These are phyloP conservation scores for Macrophya annulata DNA, from an alignment of 2,888 invertebrate species.

Conservation along the genomic window DNA sequence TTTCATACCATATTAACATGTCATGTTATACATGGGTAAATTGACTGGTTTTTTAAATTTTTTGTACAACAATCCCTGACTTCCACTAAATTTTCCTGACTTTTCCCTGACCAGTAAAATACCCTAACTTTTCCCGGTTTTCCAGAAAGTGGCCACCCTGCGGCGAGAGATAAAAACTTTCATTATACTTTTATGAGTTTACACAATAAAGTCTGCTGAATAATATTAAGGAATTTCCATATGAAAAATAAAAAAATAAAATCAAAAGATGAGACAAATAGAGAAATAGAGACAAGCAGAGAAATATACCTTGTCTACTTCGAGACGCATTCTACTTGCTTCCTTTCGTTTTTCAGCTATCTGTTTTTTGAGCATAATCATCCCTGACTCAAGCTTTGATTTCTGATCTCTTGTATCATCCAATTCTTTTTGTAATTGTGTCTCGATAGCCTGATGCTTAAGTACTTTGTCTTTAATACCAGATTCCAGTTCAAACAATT, in stretches of 20 bases:
- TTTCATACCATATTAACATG: too few relatives aligned
- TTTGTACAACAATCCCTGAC: too few relatives aligned
- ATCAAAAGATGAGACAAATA: conserved; percentile 55
- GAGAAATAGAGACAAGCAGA: too few relatives aligned
- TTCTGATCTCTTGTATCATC: conserved; percentile 81
- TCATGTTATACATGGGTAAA: too few relatives aligned
- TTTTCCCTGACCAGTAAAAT: too few relatives aligned
- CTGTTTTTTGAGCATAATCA: conserved; percentile 83
- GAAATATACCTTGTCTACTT: conserved; percentile 84
- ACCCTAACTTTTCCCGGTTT: too few relatives aligned
- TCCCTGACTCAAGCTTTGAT: conserved; percentile 86
- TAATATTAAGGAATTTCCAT: too few relatives aligned
- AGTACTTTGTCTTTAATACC: conserved; percentile 69
- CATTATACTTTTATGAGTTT: not conserved
- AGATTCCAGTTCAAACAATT: conserved; percentile 69
- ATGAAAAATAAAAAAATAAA: not conserved
- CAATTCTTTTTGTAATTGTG: conserved; percentile 81
- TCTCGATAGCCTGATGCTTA: conserved; percentile 80
- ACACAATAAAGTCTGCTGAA: not conserved
- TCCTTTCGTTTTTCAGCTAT: conserved; percentile 82
- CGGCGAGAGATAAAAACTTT: not conserved
- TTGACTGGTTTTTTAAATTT: too few relatives aligned
- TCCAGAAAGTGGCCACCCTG: too few relatives aligned
- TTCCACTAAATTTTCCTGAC: too few relatives aligned
- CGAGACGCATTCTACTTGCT: conserved; percentile 81